Conservation (phyloP, 2,888 invertebrate species). For the Dryobota labecula region DNA sequence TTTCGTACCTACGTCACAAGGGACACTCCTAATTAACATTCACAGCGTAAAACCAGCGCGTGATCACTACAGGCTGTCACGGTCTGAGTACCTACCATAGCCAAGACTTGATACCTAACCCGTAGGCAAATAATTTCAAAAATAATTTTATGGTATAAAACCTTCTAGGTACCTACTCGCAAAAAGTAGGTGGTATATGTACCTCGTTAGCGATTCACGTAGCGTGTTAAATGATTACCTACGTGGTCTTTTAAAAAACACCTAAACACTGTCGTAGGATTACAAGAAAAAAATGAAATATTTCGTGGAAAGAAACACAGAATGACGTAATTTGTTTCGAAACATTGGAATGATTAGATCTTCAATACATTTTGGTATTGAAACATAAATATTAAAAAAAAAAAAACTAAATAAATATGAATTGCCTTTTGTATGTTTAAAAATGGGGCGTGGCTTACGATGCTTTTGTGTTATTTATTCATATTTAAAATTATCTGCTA, state of each 20-base stretch:
- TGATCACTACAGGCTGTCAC: neutral
- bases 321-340: conserved; percentile 28
- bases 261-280: neutral
- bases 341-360: conserved; percentile 38
- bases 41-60: neutral
- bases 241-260: neutral
- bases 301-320: conserved; percentile 15
- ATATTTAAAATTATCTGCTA: conserved; percentile 13
- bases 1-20: neutral
- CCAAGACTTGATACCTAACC: neutral
- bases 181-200: conserved; percentile 47
- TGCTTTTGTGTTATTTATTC: conserved; percentile 26
- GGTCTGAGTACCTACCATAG: neutral
- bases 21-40: neutral
- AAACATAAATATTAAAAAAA: neutral
- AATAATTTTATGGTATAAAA: too few species aligned
- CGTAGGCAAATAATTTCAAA: conserved; percentile 19
- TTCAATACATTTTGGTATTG: conserved; percentile 26
- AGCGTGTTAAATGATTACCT: conserved; percentile 39
- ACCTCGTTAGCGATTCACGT: conserved; percentile 50
- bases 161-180: too few species aligned
- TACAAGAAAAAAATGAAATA: conserved; percentile 1
- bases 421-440: conserved; percentile 9
- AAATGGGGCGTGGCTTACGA: conserved; percentile 39
- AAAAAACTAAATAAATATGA: neutral